phyloP scores from a whole-genome alignment of 2,113 vertebrate species.

The Alouatta palliata region DNA sequence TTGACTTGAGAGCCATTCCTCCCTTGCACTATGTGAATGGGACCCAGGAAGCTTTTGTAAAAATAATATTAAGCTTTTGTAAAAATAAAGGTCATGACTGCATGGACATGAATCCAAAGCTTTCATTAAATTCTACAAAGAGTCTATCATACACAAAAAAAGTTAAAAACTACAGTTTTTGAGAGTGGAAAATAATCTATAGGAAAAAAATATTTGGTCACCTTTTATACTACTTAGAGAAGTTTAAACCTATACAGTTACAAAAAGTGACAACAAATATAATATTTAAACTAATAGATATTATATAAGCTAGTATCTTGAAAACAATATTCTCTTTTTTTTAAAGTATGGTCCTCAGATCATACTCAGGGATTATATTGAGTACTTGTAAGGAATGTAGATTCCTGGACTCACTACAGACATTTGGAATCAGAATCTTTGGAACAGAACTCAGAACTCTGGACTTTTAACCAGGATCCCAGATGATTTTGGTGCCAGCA shows the following conservation, averaged over 20 bases:
- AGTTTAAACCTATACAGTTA: background rate
- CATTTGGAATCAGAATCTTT: background rate
- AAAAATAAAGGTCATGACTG: background rate
- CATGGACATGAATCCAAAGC: background rate
- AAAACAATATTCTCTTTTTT: background rate
- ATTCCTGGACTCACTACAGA: background rate
- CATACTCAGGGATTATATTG: background rate
- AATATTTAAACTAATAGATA: conserved; percentile 23
- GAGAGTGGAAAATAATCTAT: background rate
- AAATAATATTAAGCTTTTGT: conserved; percentile 39
- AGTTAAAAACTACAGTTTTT: conserved; percentile 19
- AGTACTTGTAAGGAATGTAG: background rate
- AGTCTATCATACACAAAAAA: background rate
- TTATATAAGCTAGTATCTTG: background rate
- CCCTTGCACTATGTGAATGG: background rate
- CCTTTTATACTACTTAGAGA: background rate
- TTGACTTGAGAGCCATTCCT: background rate
- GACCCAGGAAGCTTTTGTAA: conserved; percentile 43
- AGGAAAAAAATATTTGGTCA: background rate
- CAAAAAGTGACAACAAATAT: background rate
- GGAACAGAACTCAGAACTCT: background rate
- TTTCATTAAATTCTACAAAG: conserved; percentile 46
- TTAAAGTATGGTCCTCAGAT: background rate
- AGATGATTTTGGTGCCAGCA: background rate
- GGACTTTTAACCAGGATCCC: background rate